phyloP scores from a whole-genome alignment of 2,888 invertebrate genomes.

The Phyllotreta striolata region DNA sequence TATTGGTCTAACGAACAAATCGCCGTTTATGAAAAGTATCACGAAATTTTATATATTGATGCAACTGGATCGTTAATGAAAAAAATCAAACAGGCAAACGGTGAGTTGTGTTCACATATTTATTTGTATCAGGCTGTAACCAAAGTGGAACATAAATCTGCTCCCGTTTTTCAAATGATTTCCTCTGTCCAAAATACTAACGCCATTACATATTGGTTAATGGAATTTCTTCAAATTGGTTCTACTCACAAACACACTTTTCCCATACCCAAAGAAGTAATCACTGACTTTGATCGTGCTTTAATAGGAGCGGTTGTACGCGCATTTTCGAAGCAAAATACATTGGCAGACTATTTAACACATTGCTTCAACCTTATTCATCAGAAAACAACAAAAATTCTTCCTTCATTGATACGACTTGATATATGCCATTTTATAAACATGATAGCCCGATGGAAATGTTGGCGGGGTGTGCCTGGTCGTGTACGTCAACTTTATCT shows the following conservation, averaged over 20 bases:
- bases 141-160: background rate
- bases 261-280: slow-evolving; percentile 11
- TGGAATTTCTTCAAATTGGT: background rate
- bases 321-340: background rate
- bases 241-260: background rate
- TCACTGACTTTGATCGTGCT: background rate
- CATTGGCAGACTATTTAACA: background rate
- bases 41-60: background rate
- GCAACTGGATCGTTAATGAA: slow-evolving; percentile 10
- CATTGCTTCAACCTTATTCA: background rate
- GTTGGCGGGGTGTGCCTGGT: background rate
- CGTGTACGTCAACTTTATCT: background rate
- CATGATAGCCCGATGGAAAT: background rate
- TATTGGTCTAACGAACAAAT: slow-evolving; percentile 16
- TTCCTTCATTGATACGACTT: background rate
- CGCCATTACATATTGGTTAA: background rate
- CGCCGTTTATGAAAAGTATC: slow-evolving; percentile 1
- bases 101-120: slow-evolving; percentile 2
- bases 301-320: background rate
- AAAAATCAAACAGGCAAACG: background rate
- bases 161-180: slow-evolving; percentile 11
- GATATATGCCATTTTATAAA: background rate
- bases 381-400: background rate
- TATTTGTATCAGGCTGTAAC: background rate
- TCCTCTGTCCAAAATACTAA: slow-evolving; percentile 5